phyloP scores from a whole-genome alignment of 2,888 invertebrate genomes.

The Bembecia ichneumoniformis region DNA sequence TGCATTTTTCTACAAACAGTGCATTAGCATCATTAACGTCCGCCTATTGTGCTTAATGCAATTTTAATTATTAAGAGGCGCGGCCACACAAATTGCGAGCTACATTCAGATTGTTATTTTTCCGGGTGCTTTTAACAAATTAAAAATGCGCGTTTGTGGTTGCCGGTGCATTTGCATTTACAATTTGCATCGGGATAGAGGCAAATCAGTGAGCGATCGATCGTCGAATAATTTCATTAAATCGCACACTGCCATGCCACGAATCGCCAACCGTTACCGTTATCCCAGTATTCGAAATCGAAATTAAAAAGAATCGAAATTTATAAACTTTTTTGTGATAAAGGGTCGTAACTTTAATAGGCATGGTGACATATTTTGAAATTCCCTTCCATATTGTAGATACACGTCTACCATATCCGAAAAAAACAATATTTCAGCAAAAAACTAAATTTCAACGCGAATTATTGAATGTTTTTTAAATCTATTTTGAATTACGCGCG shows the following conservation, averaged over 20 bases:
- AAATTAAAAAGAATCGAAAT: no score
- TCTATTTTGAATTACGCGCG: no score
- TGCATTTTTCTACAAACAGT: conserved; percentile 52
- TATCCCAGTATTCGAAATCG: no score
- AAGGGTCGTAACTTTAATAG: no score
- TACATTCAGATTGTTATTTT: conserved; percentile 67
- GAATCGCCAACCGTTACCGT: no score
- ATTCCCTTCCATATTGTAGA: no score
- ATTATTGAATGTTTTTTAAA: no score
- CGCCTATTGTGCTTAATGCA: conserved; percentile 61
- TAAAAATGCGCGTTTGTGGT: conserved; percentile 36
- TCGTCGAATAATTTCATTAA: not conserved
- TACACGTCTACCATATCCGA: no score
- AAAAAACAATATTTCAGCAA: no score
- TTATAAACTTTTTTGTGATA: no score
- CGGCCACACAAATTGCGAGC: conserved; percentile 48
- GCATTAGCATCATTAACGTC: conserved; percentile 54
- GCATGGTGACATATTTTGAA: no score
- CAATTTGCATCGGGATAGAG: conserved; percentile 14
- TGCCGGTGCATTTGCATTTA: conserved; percentile 13
- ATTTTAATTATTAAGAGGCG: conserved; percentile 70
- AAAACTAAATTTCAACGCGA: no score
- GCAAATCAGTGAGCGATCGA: not conserved
- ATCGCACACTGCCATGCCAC: not conserved
- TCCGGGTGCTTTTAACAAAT: conserved; percentile 64